These are phyloP conservation scores for Leptinotarsa tumamoca DNA, from an alignment of 2,888 invertebrate genomes.

Conservation along the genomic window DNA sequence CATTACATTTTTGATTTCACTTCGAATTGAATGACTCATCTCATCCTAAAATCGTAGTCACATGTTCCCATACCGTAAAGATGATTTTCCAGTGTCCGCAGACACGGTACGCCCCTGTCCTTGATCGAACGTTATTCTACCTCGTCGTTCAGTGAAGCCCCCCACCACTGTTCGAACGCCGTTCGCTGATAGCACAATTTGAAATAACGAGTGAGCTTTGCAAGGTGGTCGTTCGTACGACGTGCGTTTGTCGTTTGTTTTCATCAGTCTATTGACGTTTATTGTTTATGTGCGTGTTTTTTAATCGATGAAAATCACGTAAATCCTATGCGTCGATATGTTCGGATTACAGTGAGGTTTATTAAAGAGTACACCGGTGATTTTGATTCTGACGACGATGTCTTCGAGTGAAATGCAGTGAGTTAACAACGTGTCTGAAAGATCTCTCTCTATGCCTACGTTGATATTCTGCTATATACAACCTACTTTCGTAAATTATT, in stretches of 20 bases:
- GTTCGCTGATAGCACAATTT: slow-evolving; percentile 45
- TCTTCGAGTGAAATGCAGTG: slow-evolving; percentile 23
- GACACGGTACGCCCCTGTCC: slow-evolving; percentile 26
- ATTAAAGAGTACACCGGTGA: slow-evolving; percentile 16
- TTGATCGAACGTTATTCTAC: slow-evolving; percentile 34
- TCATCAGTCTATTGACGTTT: slow-evolving; percentile 22
- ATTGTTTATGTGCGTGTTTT: slow-evolving; percentile 28
- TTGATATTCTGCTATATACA: slow-evolving; percentile 29
- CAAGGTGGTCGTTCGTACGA: slow-evolving; percentile 44
- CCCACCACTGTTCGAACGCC: slow-evolving; percentile 29
- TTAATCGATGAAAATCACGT: slow-evolving; percentile 27
- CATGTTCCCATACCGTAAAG: no score
- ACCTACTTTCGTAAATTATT: slow-evolving; percentile 31
- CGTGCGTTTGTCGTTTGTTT: slow-evolving; percentile 36
- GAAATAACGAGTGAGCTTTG: slow-evolving; percentile 44
- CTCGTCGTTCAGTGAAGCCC: slow-evolving; percentile 33
- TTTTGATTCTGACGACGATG: background rate
- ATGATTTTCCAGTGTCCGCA: background rate
- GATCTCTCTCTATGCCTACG: slow-evolving; percentile 28
- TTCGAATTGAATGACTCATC: no score
- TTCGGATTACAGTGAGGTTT: background rate
- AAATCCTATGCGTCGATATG: slow-evolving; percentile 15
- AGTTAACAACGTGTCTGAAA: slow-evolving; percentile 32
- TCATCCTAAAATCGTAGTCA: no score
- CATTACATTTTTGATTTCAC: no score